Conservation (phyloP, 2,888 invertebrate species). For the Conchocele bisecta region DNA sequence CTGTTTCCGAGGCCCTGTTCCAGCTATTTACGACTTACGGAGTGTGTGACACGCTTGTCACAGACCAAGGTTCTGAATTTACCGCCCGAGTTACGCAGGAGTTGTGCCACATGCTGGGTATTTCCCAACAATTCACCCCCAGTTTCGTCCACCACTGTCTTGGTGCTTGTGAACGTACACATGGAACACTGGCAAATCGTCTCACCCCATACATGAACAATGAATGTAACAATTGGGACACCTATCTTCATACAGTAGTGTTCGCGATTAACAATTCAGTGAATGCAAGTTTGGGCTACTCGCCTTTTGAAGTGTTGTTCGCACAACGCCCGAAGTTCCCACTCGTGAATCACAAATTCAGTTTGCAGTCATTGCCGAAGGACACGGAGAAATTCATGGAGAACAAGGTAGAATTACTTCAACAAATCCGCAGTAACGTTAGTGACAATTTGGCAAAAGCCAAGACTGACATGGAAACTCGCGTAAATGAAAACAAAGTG, state of each 20-base stretch:
- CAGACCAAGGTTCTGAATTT: too few relatives aligned
- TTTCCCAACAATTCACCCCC: constrained; percentile 39
- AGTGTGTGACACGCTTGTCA: too few relatives aligned
- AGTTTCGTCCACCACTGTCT: constrained; percentile 36
- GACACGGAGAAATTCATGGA: constrained; percentile 3
- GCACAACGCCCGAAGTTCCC: constrained; percentile 44
- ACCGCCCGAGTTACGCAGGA: constrained; percentile 26
- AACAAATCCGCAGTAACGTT: constrained; percentile 1
- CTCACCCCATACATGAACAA: constrained; percentile 44
- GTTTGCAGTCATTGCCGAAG: constrained; percentile 7
- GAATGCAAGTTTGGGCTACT: constrained; percentile 32
- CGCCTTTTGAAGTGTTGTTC: constrained; percentile 51
- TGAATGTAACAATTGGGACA: constrained; percentile 27
- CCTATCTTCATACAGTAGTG: constrained; percentile 21
- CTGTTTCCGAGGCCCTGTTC: constrained; percentile 34
- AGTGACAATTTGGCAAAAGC: neutral
- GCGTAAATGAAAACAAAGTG: constrained; percentile 7
- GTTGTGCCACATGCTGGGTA: constrained; percentile 37
- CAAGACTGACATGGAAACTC: constrained; percentile 3
- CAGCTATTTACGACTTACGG: constrained; percentile 38
- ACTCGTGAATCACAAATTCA: neutral
- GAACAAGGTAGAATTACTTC: neutral
- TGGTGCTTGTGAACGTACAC: constrained; percentile 22
- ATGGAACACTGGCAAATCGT: constrained; percentile 29
- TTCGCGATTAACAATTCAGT: constrained; percentile 52